These are phyloP conservation scores for Pluvianellus socialis DNA, from an alignment of 2,113 vertebrate genomes.

Conservation along the genomic window DNA sequence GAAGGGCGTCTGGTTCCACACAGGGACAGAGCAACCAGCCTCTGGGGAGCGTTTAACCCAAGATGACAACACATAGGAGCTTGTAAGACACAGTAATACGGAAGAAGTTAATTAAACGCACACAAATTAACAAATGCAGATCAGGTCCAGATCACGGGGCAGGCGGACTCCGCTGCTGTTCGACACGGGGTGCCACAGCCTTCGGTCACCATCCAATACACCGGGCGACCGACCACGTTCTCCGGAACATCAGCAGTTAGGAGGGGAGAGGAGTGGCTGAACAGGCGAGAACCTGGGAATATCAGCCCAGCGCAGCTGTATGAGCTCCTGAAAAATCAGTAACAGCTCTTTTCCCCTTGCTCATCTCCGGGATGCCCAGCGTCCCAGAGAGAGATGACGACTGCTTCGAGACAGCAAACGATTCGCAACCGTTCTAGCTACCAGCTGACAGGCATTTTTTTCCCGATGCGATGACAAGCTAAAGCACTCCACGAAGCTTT, in stretches of 20 bases:
- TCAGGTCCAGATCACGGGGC: too few relatives aligned
- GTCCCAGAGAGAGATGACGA: not conserved
- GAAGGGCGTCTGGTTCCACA: not conserved
- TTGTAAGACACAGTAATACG: too few relatives aligned
- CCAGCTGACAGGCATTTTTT: too few relatives aligned
- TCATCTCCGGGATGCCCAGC: not conserved
- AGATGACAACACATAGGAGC: not conserved
- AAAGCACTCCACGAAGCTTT: not conserved
- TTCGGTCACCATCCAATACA: too few relatives aligned
- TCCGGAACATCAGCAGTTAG: not conserved
- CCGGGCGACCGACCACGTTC: not conserved
- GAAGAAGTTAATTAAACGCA: not conserved
- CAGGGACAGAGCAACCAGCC: not conserved
- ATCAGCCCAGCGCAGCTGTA: not conserved
- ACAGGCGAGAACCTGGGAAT: not conserved
- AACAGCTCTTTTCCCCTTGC: not conserved
- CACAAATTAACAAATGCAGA: not conserved
- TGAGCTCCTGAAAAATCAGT: not conserved
- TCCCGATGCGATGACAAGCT: not conserved
- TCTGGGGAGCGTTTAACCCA: not conserved
- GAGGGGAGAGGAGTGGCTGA: not conserved
- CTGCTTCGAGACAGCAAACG: not conserved
- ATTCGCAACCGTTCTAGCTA: too few relatives aligned
- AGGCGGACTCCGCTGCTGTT: fast-evolving
- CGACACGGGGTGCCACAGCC: not conserved